Percentiles rank a stretch among this genome's conserved stretches.
Evolutionary conservation across 2,113 vertebrate species (phyloP).

Genomic region (Vanacampus margaritifer): DNA sequence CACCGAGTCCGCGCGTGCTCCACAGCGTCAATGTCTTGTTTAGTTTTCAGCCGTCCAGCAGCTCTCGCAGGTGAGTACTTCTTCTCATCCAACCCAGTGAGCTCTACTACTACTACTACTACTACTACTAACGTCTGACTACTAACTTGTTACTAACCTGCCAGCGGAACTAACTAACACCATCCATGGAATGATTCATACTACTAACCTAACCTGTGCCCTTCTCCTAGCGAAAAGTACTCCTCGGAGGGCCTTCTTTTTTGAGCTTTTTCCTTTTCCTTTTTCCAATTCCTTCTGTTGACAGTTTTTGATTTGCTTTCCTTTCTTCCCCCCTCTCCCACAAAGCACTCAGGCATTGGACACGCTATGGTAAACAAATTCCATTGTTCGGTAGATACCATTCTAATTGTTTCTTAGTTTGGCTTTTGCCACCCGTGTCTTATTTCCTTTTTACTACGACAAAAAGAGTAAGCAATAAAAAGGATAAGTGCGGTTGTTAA

Average conservation of each 20-base stretch:
- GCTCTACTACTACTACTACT: background rate
- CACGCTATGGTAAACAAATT: conserved; percentile 99
- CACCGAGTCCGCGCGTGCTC: background rate
- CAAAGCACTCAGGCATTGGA: conserved; percentile 99
- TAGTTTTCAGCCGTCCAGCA: conserved; percentile 28
- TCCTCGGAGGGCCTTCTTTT: conserved; percentile 83
- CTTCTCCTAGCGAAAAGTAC: conserved; percentile 84
- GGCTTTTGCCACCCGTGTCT: conserved; percentile 97
- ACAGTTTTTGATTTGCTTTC: conserved; percentile 98
- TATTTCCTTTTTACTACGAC: conserved; percentile 99
- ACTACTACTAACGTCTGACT: conserved; percentile 80
- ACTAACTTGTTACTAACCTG: conserved; percentile 99
- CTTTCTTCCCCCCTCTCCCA: conserved; percentile 99
- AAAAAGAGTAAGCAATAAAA: conserved; percentile 94
- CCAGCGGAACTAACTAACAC: conserved; percentile 84
- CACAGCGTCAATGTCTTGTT: background rate
- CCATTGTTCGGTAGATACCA: conserved; percentile 99
- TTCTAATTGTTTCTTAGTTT: conserved; percentile 99
- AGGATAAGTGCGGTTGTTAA: conserved; percentile 99
- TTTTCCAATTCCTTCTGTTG: conserved; percentile 99
- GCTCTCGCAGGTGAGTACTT: conserved; percentile 63
- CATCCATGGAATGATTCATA: conserved; percentile 99
- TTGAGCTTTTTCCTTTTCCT: conserved; percentile 83
- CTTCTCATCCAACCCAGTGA: conserved; percentile 40
- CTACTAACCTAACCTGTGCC: conserved; percentile 92